Percentiles rank a stretch among this genome's conserved stretches.
Conservation (phyloP, 2,888 invertebrate species). For the Anagyrus pseudococci region DNA sequence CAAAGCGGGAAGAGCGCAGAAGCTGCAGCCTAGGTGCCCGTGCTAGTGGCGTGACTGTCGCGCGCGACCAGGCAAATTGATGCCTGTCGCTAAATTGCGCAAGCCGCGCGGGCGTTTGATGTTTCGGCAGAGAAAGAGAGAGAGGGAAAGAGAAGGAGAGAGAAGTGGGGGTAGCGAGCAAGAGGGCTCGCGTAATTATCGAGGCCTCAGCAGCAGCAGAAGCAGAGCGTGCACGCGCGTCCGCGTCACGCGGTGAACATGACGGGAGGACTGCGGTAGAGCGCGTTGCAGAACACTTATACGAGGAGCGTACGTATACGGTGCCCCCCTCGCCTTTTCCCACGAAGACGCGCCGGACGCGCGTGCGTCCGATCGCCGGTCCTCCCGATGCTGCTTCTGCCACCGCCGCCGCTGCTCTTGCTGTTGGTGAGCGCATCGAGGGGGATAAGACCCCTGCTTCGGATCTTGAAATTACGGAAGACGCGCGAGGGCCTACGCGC, state of each 20-base stretch:
- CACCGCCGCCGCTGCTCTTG: constrained; percentile 4
- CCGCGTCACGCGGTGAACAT: background rate
- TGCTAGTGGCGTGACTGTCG: constrained; percentile 40
- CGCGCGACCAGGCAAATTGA: constrained; percentile 44
- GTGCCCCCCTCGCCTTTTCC: background rate
- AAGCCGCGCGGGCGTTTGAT: constrained; percentile 45
- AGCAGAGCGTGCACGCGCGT: no score
- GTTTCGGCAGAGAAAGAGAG: constrained; percentile 44
- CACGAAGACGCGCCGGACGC: background rate
- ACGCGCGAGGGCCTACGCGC: constrained; percentile 25
- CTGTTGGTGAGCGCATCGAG: constrained; percentile 7
- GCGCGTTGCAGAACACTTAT: background rate
- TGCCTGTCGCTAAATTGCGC: constrained; percentile 47
- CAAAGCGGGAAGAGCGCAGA: no score
- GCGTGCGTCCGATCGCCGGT: background rate
- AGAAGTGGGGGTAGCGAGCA: no score
- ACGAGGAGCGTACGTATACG: background rate
- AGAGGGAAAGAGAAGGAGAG: no score
- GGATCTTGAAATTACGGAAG: constrained; percentile 32
- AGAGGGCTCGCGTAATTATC: constrained; percentile 51
- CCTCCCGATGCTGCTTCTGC: background rate
- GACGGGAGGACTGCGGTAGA: background rate
- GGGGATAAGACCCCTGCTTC: background rate
- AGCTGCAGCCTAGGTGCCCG: no score
- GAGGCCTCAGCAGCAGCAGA: no score